Percentiles rank a stretch among this genome's conserved stretches.
phyloP scores from a whole-genome alignment of 2,113 vertebrate species.

The Synodontis membranacea region DNA sequence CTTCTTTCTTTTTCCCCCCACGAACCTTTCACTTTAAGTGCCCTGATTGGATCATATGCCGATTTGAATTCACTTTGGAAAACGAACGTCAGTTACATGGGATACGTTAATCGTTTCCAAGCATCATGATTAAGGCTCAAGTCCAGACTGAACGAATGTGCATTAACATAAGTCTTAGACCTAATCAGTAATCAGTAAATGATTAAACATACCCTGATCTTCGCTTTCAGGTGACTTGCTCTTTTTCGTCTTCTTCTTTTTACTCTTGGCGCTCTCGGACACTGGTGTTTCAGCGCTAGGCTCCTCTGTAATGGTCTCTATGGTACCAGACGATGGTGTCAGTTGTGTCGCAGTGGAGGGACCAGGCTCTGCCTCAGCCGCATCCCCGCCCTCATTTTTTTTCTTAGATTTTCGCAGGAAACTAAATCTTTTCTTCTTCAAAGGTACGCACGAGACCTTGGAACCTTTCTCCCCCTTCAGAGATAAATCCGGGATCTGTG shows the following conservation, averaged over 20 bases:
- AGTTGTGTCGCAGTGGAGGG: not conserved
- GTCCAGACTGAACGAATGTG: not conserved
- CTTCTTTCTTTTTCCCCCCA: not conserved
- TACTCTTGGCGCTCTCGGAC: not conserved
- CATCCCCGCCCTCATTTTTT: not conserved
- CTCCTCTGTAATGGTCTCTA: constrained; percentile 21
- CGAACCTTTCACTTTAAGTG: not conserved
- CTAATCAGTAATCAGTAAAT: not conserved
- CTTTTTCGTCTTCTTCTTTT: constrained; percentile 46
- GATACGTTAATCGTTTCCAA: not conserved
- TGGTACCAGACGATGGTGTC: not conserved
- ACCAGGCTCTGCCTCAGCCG: not conserved
- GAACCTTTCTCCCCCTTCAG: not conserved
- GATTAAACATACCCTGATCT: constrained; percentile 7
- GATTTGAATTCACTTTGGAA: not conserved
- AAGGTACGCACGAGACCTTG: not conserved
- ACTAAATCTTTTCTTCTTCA: not conserved
- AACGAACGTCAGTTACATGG: not conserved
- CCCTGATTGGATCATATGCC: not conserved
- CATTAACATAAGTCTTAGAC: not conserved
- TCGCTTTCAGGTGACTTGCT: constrained; percentile 46
- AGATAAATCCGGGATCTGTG: not conserved
- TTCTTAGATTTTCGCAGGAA: not conserved
- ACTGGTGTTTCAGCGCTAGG: not conserved
- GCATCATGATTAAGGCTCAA: not conserved